Evolutionary conservation across 2,797 vertebrate species (phyloP).

Genomic region (Toxotes lorentzi): DNA sequence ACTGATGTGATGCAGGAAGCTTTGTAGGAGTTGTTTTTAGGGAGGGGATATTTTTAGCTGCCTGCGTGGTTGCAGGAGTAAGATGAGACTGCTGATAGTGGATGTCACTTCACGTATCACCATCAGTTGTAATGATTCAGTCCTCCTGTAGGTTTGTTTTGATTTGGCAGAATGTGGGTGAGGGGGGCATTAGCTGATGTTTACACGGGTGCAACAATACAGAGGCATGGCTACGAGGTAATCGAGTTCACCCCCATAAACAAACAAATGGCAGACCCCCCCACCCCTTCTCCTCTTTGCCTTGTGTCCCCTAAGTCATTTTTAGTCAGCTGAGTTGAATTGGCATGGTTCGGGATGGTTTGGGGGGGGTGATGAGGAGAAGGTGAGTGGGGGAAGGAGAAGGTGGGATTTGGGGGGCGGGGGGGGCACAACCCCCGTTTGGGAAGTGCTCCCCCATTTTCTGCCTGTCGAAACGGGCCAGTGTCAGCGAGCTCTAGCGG

Average conservation of each 20-base stretch:
- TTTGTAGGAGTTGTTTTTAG: not conserved
- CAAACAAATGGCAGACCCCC: conserved; percentile 54
- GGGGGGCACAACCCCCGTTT: conserved; percentile 80
- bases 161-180: conserved; percentile 65
- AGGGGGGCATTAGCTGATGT: conserved; percentile 71
- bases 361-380: conserved; percentile 15
- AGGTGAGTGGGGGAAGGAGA: not conserved
- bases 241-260: conserved; percentile 71
- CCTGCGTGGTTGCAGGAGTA: conserved; percentile 3
- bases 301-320: conserved; percentile 60
- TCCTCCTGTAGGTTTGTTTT: conserved; percentile 72
- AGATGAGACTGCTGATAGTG: conserved; percentile 56
- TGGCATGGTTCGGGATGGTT: conserved; percentile 24
- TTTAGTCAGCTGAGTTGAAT: conserved; percentile 77
- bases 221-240: conserved; percentile 71
- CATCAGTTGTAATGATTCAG: conserved; percentile 39
- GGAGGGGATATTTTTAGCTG: conserved; percentile 47
- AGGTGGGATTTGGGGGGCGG: not conserved
- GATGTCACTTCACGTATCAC: conserved; percentile 47
- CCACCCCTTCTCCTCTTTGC: not conserved
- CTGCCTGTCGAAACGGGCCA: conserved; percentile 86
- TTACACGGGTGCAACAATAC: conserved; percentile 56
- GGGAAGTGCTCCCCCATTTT: conserved; percentile 86
- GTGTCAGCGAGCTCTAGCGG: conserved; percentile 86
- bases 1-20: conserved; percentile 7